Evolutionary conservation across 1,140 invertebrate genomes (phyloP).

Genomic region (Tachypleus tridentatus): DNA sequence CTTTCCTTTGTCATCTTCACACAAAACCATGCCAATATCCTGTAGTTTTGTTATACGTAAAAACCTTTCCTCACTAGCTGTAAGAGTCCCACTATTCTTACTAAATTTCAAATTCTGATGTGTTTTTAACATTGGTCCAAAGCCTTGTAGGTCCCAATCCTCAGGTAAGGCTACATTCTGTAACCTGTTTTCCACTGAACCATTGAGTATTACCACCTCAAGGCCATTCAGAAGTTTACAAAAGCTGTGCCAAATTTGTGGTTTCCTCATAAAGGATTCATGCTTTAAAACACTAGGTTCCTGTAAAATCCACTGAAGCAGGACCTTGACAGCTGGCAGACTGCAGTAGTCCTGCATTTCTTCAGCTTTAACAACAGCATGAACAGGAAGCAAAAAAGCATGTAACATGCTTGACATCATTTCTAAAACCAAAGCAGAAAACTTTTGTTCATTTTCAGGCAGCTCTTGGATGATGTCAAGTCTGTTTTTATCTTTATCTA

Average conservation of each 20-base stretch:
- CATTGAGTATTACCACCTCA: slow-evolving; percentile 28
- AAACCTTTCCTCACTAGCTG: slow-evolving; percentile 10
- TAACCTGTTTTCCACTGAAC: no score
- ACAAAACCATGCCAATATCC: slow-evolving; percentile 11
- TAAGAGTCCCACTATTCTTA: slow-evolving; percentile 8
- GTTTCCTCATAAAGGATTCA: slow-evolving; percentile 47
- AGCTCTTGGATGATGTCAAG: slow-evolving; percentile 10
- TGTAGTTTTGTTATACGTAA: slow-evolving; percentile 9
- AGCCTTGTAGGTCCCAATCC: slow-evolving; percentile 64
- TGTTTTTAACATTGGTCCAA: slow-evolving; percentile 51
- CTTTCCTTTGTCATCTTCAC: slow-evolving; percentile 7
- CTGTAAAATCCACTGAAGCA: slow-evolving; percentile 54
- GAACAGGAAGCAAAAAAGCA: slow-evolving; percentile 54
- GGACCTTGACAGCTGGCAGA: slow-evolving; percentile 58
- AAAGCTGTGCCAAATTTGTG: slow-evolving; percentile 64
- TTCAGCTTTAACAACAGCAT: slow-evolving; percentile 46
- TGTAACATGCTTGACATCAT: slow-evolving; percentile 46
- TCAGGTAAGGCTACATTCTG: slow-evolving; percentile 52
- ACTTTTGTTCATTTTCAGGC: slow-evolving; percentile 30
- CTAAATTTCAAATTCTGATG: slow-evolving; percentile 11
- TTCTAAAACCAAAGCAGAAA: slow-evolving; percentile 46
- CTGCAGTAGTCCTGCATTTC: slow-evolving; percentile 51
- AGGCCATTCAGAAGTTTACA: slow-evolving; percentile 56
- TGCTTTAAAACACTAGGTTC: slow-evolving; percentile 42
- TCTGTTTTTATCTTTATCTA: no score